Evolutionary conservation across 2,888 invertebrate genomes (phyloP).

Genomic region (Linnaemya vulpina): DNA sequence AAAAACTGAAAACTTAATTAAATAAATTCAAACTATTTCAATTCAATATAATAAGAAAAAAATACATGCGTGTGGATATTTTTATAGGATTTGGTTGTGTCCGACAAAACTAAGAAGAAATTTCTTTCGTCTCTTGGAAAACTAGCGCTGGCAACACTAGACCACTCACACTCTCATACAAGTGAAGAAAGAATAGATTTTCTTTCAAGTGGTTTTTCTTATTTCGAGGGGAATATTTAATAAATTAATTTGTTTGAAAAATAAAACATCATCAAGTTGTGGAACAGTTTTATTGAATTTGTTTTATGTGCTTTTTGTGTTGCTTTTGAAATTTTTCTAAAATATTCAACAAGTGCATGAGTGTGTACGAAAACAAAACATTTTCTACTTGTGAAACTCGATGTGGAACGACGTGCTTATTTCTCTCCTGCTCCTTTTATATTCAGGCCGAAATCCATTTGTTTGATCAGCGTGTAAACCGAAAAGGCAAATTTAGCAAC

Average conservation of each 20-base stretch:
- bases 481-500: conserved; percentile 78
- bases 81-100: too few species aligned
- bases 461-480: conserved; percentile 76
- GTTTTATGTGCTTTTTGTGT: conserved; percentile 40
- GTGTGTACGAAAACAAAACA: not conserved
- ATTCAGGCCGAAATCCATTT: conserved; percentile 75
- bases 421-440: conserved; percentile 47
- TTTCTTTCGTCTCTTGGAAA: too few species aligned
- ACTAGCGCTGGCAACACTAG: too few species aligned
- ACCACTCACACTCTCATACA: not conserved
- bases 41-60: too few species aligned
- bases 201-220: conserved; percentile 2
- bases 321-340: not conserved
- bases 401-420: not conserved
- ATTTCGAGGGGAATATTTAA: conserved; percentile 37
- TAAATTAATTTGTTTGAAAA: conserved; percentile 26
- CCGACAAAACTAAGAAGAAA: too few species aligned
- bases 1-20: too few species aligned
- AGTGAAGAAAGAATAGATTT: not conserved
- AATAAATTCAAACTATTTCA: too few species aligned
- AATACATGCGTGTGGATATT: too few species aligned
- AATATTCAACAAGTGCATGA: conserved; percentile 39
- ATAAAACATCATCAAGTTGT: conserved; percentile 59
- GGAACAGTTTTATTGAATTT: conserved; percentile 54
- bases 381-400: not conserved